Conservation (phyloP, 2,113 vertebrate species). For the Pandion haliaetus region DNA sequence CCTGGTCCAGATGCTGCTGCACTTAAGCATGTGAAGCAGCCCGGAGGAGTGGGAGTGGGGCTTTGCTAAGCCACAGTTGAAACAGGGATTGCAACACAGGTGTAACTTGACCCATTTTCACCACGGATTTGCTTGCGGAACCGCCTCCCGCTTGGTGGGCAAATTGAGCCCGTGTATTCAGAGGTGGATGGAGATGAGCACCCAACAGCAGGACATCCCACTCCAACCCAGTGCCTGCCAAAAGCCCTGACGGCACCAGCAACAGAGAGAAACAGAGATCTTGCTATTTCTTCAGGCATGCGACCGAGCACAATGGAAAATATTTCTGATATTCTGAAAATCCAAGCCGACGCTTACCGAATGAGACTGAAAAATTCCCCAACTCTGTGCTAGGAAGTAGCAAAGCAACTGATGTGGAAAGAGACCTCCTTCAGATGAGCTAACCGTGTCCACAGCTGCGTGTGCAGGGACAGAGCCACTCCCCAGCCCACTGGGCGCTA, state of each 20-base stretch:
- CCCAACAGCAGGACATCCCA: background rate
- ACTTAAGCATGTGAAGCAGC: background rate
- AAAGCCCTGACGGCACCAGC: background rate
- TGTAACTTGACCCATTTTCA: background rate
- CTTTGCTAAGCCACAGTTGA: background rate
- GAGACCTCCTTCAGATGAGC: background rate
- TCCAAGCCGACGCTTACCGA: background rate
- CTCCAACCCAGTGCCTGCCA: background rate
- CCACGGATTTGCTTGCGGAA: background rate
- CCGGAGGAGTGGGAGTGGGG: fast-evolving
- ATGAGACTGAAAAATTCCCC: background rate
- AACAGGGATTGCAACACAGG: background rate
- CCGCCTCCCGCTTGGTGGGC: fast-evolving
- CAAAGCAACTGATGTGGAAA: background rate
- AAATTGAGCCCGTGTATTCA: fast-evolving
- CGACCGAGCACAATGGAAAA: background rate
- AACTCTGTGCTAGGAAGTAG: background rate
- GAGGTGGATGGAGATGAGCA: background rate
- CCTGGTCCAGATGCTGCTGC: background rate
- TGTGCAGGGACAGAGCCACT: fast-evolving
- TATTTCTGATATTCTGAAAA: background rate
- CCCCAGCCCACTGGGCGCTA: background rate
- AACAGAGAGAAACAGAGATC: background rate
- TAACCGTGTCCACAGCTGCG: fast-evolving
- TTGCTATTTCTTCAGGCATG: background rate